Evolutionary conservation across 2,888 invertebrate species (phyloP).

Genomic region (Pristionchus fissidentatus): DNA sequence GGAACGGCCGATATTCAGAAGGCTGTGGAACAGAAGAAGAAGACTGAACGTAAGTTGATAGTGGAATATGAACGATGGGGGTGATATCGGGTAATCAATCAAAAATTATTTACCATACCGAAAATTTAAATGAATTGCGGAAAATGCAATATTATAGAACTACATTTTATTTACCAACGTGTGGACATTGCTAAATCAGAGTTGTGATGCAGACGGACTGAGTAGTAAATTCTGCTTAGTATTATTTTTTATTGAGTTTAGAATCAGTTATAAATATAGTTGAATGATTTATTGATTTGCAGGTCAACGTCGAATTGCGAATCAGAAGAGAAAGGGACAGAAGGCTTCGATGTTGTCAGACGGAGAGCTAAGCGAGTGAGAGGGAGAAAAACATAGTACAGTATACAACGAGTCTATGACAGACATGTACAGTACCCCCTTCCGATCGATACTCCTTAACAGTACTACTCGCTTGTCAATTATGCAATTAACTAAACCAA

Average conservation of each 20-base stretch:
- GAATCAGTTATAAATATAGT: not conserved
- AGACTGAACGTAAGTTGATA: not conserved
- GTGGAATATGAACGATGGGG: too few species aligned
- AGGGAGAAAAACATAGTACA: not conserved
- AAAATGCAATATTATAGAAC: too few species aligned
- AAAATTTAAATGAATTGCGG: too few species aligned
- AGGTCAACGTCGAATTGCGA: constrained; percentile 7
- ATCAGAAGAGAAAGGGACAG: constrained; percentile 1
- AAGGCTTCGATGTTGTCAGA: not conserved
- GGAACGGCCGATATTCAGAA: constrained; percentile 28
- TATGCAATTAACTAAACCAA: not conserved
- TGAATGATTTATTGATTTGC: not conserved
- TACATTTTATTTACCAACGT: too few species aligned
- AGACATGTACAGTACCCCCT: not conserved
- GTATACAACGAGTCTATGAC: not conserved
- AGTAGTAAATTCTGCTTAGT: too few species aligned
- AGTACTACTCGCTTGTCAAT: not conserved
- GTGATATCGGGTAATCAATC: too few species aligned
- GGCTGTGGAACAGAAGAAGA: constrained; percentile 11
- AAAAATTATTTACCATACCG: too few species aligned
- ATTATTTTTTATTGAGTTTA: not conserved
- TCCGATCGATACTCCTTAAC: not conserved
- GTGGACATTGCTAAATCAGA: too few species aligned
- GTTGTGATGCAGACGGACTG: too few species aligned
- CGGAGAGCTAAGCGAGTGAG: not conserved